Percentiles rank a stretch among this genome's conserved stretches.
These are phyloP conservation scores for Channa striata DNA, from an alignment of 2,797 vertebrate genomes.

Conservation along the genomic window DNA sequence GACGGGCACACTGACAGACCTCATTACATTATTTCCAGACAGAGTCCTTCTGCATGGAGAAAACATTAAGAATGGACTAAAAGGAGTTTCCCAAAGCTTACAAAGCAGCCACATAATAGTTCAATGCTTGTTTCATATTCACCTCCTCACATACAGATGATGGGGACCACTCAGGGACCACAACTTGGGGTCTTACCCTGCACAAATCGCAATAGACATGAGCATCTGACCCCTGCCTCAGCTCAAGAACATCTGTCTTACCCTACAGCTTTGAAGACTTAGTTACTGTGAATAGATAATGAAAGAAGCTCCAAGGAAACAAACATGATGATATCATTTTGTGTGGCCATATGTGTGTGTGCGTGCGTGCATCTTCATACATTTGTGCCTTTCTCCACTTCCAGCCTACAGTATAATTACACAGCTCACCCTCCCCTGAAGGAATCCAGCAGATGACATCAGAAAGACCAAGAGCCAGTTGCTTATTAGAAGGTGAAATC, in stretches of 20 bases:
- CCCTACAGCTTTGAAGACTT: slow-evolving; percentile 15
- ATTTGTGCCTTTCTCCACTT: slow-evolving; percentile 35
- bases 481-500: slow-evolving; percentile 27
- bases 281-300: slow-evolving; percentile 24
- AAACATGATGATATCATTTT: slow-evolving; percentile 30
- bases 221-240: not conserved
- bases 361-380: slow-evolving; percentile 12
- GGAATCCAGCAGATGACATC: slow-evolving; percentile 52
- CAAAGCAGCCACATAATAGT: slow-evolving; percentile 5
- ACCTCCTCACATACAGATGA: too few species aligned
- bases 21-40: slow-evolving; percentile 69
- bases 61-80: slow-evolving; percentile 50
- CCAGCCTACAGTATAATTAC: slow-evolving; percentile 56
- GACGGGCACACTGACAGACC: slow-evolving; percentile 45
- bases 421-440: slow-evolving; percentile 40
- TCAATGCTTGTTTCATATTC: too few species aligned
- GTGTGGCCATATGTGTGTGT: slow-evolving; percentile 11
- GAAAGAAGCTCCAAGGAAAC: slow-evolving; percentile 17
- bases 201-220: slow-evolving; percentile 10
- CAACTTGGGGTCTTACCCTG: not conserved
- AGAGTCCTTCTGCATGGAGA: slow-evolving; percentile 55
- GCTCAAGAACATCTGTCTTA: not conserved
- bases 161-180: too few species aligned
- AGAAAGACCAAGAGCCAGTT: slow-evolving; percentile 20
- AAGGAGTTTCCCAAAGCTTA: slow-evolving; percentile 39